Percentiles rank a stretch among this genome's conserved stretches.
Evolutionary conservation across 1,140 invertebrate species (phyloP).

Genomic region (Drosophila neocordata): DNA sequence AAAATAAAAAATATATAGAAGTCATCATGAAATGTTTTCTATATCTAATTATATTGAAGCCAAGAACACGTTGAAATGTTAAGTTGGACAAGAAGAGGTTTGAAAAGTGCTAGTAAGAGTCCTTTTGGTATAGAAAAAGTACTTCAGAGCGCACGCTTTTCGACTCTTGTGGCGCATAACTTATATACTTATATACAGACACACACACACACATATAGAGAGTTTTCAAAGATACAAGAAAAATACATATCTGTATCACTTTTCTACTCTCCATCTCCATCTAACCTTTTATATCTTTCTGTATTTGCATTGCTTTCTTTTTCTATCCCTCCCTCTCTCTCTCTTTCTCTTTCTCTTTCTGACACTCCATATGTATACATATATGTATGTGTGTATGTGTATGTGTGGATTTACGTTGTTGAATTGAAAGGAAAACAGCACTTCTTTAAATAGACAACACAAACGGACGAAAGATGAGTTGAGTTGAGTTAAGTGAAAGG

Average conservation of each 20-base stretch:
- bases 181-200: conserved; percentile 11
- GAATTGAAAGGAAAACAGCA: conserved; percentile 35
- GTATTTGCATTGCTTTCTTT: not conserved
- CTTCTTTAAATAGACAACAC: conserved; percentile 51
- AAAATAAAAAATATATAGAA: not conserved
- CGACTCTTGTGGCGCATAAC: conserved; percentile 55
- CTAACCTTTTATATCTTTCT: not conserved
- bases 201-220: not conserved
- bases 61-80: conserved; percentile 10
- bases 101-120: conserved; percentile 51
- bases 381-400: not conserved
- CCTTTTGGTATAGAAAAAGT: conserved; percentile 25
- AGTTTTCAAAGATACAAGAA: conserved; percentile 6
- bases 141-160: conserved; percentile 59
- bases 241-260: not conserved
- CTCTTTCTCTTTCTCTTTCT: not conserved
- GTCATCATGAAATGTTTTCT: not conserved
- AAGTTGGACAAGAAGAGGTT: conserved; percentile 28
- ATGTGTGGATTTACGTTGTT: conserved; percentile 15
- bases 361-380: not conserved
- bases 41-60: not conserved
- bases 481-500: conserved; percentile 4
- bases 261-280: not conserved
- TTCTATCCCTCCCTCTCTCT: not conserved
- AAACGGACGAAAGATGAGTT: conserved; percentile 1